These are phyloP conservation scores for Agriopis marginaria DNA, from an alignment of 2,888 invertebrate species.

Conservation along the genomic window DNA sequence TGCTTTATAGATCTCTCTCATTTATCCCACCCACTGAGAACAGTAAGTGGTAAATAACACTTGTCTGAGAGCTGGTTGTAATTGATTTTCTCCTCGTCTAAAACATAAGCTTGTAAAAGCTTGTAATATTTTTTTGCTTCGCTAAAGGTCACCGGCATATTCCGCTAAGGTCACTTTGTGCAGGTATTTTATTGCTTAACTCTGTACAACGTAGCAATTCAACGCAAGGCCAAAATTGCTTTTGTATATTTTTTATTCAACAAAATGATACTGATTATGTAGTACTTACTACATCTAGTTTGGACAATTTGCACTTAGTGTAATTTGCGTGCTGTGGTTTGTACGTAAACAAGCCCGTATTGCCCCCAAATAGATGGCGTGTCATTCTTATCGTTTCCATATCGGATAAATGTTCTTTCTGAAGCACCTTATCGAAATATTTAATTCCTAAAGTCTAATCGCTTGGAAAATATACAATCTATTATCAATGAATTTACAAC, in stretches of 20 bases:
- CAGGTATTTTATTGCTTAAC: conserved; percentile 79
- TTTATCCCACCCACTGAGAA: conserved; percentile 13
- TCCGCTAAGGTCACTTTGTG: conserved; percentile 79
- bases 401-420: conserved; percentile 15
- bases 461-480: conserved; percentile 30
- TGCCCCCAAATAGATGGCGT: conserved; percentile 19
- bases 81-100: conserved; percentile 53
- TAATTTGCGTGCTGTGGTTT: conserved; percentile 30
- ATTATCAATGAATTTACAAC: conserved; percentile 20
- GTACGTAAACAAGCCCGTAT: conserved; percentile 8
- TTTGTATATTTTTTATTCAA: conserved; percentile 66
- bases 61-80: conserved; percentile 6
- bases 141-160: conserved; percentile 75
- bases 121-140: conserved; percentile 59
- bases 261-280: conserved; percentile 61
- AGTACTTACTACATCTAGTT: conserved; percentile 49
- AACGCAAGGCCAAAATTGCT: conserved; percentile 78
- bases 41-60: conserved; percentile 20
- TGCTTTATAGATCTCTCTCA: conserved; percentile 4
- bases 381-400: conserved; percentile 3
- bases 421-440: conserved; percentile 8
- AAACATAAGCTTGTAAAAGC: conserved; percentile 68
- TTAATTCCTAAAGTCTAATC: conserved; percentile 44
- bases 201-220: conserved; percentile 72
- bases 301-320: conserved; percentile 43